phyloP scores from a whole-genome alignment of 2,888 invertebrate species.

The Gnatocerus cornutus region DNA sequence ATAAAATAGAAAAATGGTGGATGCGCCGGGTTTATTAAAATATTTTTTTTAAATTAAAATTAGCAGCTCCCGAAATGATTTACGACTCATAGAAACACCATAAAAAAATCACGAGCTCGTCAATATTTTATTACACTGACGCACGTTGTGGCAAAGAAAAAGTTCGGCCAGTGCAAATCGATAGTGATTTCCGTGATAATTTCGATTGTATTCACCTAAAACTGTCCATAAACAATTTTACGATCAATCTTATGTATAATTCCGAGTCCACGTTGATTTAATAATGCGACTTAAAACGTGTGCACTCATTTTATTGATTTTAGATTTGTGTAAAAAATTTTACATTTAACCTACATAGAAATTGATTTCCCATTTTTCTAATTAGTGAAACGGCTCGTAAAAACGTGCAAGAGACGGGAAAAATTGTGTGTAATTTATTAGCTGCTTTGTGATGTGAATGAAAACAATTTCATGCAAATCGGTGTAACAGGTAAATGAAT shows the following conservation, averaged over 20 bases:
- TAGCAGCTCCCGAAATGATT: too few species aligned
- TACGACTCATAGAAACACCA: too few species aligned
- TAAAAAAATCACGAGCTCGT: constrained; percentile 8
- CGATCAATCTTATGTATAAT: too few species aligned
- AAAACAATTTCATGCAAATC: constrained; percentile 25
- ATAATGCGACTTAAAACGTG: neutral
- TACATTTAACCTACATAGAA: constrained; percentile 4
- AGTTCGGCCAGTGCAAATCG: neutral
- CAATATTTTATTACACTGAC: constrained; percentile 8
- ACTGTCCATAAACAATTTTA: neutral
- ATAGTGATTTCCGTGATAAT: constrained; percentile 7
- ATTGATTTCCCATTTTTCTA: constrained; percentile 2
- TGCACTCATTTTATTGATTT: constrained; percentile 3
- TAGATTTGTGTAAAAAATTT: neutral
- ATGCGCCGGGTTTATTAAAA: too few species aligned
- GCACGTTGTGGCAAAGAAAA: constrained; percentile 5
- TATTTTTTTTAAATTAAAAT: too few species aligned
- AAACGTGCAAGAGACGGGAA: too few species aligned
- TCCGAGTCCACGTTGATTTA: too few species aligned
- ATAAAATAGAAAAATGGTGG: too few species aligned
- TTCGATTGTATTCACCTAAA: constrained; percentile 2
- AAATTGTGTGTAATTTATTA: too few species aligned
- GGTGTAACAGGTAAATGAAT: constrained; percentile 6
- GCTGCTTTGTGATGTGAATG: too few species aligned
- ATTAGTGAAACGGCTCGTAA: too few species aligned